Conservation (phyloP, 1,140 invertebrate genomes). For the Drosophila ficusphila region DNA sequence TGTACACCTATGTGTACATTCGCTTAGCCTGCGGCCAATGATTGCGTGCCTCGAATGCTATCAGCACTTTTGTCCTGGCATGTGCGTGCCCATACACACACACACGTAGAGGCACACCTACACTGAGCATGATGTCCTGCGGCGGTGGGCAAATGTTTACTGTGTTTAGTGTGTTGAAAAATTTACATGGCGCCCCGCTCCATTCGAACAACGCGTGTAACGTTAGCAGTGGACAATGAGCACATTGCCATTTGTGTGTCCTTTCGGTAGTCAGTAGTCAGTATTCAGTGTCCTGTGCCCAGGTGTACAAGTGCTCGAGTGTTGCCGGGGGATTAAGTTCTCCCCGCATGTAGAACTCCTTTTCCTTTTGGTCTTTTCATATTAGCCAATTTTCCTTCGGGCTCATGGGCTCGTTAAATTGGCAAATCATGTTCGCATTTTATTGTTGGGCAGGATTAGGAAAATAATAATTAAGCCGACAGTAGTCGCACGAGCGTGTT, state of each 20-base stretch:
- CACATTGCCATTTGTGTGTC: conserved; percentile 29
- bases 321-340: conserved; percentile 20
- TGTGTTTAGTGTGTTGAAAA: conserved; percentile 54
- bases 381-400: conserved; percentile 18
- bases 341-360: background rate
- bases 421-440: conserved; percentile 42
- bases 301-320: conserved; percentile 7
- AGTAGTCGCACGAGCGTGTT: background rate
- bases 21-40: conserved; percentile 24
- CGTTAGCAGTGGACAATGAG: conserved; percentile 29
- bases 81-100: conserved; percentile 26
- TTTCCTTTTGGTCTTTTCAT: background rate
- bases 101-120: conserved; percentile 6
- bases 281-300: conserved; percentile 21
- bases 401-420: conserved; percentile 38
- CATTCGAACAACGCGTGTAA: conserved; percentile 6
- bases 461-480: conserved; percentile 8
- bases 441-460: conserved; percentile 27
- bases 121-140: conserved; percentile 40
- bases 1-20: background rate
- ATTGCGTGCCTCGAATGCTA: conserved; percentile 57
- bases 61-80: conserved; percentile 29
- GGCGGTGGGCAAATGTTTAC: conserved; percentile 49
- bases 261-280: conserved; percentile 29
- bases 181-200: conserved; percentile 53